Evolutionary conservation across 2,797 vertebrate species (phyloP).

Genomic region (Xerus rutilus): DNA sequence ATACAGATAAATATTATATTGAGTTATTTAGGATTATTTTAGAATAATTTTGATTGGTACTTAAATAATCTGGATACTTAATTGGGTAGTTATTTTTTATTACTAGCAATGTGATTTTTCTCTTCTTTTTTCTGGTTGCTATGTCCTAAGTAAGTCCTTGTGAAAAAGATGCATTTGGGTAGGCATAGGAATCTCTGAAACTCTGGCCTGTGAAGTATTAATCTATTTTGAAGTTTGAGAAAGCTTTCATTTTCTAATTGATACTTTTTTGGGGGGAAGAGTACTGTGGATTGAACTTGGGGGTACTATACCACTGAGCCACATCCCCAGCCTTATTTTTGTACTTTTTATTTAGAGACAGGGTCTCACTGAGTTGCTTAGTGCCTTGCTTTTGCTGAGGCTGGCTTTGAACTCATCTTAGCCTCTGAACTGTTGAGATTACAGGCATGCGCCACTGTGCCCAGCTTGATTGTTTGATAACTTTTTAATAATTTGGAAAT

Average conservation of each 20-base stretch:
- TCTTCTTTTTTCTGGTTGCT: not conserved
- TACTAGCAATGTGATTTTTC: not conserved
- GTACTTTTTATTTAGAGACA: too few relatives aligned
- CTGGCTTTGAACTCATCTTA: too few relatives aligned
- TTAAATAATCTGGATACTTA: not conserved
- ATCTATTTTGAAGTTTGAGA: not conserved
- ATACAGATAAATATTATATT: not conserved
- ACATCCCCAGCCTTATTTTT: too few relatives aligned
- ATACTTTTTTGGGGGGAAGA: not conserved
- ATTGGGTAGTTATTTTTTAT: constrained; percentile 4
- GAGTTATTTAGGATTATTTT: not conserved
- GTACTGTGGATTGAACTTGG: too few relatives aligned
- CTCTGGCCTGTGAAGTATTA: not conserved
- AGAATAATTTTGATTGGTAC: constrained; percentile 2
- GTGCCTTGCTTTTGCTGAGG: too few relatives aligned
- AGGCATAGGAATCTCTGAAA: not conserved
- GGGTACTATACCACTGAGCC: too few relatives aligned
- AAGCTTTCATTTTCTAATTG: not conserved
- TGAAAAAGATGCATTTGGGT: not conserved
- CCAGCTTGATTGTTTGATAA: not conserved
- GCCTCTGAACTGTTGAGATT: too few relatives aligned
- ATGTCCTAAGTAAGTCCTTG: not conserved
- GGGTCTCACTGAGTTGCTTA: too few relatives aligned
- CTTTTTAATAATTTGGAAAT: not conserved
- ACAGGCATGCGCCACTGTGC: too few relatives aligned